A percentile compares a stretch with the other conserved stretches of the same genome.
Conservation (phyloP, 2,797 vertebrate genomes). For the Scleropages formosus region DNA sequence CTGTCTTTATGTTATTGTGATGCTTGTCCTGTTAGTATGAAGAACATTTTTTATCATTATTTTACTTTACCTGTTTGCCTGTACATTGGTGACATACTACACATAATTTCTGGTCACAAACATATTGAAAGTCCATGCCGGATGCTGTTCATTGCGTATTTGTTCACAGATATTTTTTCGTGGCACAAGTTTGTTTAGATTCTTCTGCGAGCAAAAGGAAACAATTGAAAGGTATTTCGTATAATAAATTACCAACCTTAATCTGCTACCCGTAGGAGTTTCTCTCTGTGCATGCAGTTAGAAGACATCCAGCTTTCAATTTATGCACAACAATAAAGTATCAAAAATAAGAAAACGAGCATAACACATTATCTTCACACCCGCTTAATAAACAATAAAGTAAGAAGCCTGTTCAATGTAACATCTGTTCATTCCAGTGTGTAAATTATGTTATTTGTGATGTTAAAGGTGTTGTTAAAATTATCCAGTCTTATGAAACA, state of each 20-base stretch:
- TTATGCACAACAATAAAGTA: too few species aligned
- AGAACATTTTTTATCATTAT: not conserved
- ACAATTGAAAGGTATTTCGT: constrained; percentile 25
- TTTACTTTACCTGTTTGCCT: not conserved
- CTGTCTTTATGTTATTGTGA: too few species aligned
- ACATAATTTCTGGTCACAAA: not conserved
- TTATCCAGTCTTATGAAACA: too few species aligned
- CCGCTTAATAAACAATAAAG: too few species aligned
- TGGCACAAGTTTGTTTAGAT: constrained; percentile 26
- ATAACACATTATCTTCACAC: too few species aligned
- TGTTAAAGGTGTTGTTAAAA: too few species aligned
- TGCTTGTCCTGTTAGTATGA: too few species aligned
- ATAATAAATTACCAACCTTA: constrained; percentile 11
- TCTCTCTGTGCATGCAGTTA: not conserved
- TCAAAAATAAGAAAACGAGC: not conserved
- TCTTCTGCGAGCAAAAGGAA: constrained; percentile 19
- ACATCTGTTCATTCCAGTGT: too few species aligned
- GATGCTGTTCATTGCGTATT: constrained; percentile 13
- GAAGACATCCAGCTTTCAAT: not conserved
- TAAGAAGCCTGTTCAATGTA: too few species aligned
- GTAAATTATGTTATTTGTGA: too few species aligned
- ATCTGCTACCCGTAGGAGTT: constrained; percentile 1
- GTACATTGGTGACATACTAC: not conserved
- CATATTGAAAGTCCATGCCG: constrained; percentile 3
- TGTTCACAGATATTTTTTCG: constrained; percentile 34